Conservation (phyloP, 2,797 vertebrate genomes). For the Manis javanica region DNA sequence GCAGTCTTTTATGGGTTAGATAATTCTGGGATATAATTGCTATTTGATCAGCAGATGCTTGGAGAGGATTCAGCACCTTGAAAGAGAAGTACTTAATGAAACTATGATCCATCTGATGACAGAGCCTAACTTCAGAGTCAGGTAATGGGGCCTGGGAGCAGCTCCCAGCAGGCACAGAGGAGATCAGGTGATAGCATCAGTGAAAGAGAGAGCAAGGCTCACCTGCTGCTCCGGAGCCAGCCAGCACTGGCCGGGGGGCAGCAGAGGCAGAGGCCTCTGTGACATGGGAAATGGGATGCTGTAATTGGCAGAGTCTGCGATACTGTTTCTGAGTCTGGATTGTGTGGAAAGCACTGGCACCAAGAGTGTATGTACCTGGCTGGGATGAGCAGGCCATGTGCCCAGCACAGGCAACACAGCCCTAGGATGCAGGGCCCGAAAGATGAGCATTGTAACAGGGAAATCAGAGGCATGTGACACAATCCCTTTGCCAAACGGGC, state of each 20-base stretch:
- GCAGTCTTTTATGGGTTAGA: background rate
- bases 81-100: background rate
- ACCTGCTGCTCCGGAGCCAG: background rate
- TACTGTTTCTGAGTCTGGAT: background rate
- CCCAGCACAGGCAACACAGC: background rate
- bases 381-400: background rate
- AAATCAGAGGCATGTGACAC: background rate
- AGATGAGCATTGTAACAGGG: background rate
- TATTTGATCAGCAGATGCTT: background rate
- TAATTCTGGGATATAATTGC: background rate
- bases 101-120: background rate
- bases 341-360: background rate
- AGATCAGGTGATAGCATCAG: background rate
- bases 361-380: background rate
- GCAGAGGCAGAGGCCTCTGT: background rate
- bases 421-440: background rate
- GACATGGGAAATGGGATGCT: too few species aligned
- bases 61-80: background rate
- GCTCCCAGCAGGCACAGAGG: accelerated
- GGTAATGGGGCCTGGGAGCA: background rate
- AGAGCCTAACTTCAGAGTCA: background rate
- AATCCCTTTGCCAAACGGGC: background rate
- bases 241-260: background rate
- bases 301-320: background rate
- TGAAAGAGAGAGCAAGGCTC: background rate